These are phyloP conservation scores for Diadegma fenestrale DNA, from an alignment of 2,888 invertebrate genomes.

Conservation along the genomic window DNA sequence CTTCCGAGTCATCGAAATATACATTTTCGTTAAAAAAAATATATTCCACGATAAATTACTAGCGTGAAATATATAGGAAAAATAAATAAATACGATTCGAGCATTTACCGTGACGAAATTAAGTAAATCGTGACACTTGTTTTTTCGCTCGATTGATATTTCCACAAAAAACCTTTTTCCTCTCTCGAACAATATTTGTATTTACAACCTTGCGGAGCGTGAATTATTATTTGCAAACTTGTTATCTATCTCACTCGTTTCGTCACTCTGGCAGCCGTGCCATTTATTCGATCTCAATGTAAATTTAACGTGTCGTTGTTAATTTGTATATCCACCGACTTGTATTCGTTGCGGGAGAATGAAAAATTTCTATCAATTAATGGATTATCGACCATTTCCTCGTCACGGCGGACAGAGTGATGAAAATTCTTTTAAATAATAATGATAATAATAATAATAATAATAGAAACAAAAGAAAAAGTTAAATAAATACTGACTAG, in stretches of 20 bases:
- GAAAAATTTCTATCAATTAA: background rate
- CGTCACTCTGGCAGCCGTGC: constrained; percentile 42
- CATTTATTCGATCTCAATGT: constrained; percentile 23
- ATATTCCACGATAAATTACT: background rate
- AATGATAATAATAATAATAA: constrained; percentile 45
- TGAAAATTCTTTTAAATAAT: constrained; percentile 32
- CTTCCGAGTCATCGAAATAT: too few species aligned
- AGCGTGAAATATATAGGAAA: background rate
- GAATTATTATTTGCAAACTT: constrained; percentile 16
- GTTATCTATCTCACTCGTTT: constrained; percentile 40
- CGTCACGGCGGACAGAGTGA: constrained; percentile 54
- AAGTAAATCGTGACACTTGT: background rate
- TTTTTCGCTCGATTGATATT: background rate
- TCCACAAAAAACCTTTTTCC: background rate
- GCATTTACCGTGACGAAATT: background rate
- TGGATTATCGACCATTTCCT: constrained; percentile 7
- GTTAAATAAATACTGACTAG: constrained; percentile 82
- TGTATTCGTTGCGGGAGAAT: background rate
- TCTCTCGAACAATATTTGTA: constrained; percentile 48
- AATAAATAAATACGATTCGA: background rate
- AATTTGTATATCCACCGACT: background rate
- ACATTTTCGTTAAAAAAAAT: background rate
- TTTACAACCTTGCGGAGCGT: constrained; percentile 66
- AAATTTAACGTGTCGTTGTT: background rate
- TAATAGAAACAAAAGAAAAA: constrained; percentile 40